Conservation (phyloP, 1,140 invertebrate species). For the Nomia melanderi region DNA sequence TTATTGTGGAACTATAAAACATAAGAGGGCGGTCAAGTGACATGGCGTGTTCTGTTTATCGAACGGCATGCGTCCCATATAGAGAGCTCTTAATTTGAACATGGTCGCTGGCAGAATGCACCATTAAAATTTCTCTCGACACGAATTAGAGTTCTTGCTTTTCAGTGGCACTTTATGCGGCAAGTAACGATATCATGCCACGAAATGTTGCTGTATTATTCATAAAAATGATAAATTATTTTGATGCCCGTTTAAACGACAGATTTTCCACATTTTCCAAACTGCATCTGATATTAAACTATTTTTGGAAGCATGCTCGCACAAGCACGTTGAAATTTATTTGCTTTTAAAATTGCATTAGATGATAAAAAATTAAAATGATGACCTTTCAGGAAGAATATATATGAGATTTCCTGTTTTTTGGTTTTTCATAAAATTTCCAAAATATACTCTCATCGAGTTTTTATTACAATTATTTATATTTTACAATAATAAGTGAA, state of each 20-base stretch:
- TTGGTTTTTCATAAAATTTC: no score
- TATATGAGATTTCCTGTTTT: no score
- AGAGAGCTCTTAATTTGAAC: constrained; percentile 30
- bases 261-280: neutral
- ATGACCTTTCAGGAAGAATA: no score
- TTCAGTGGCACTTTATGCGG: neutral
- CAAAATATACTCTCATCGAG: no score
- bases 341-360: no score
- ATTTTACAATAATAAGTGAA: no score
- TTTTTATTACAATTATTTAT: no score
- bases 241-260: neutral
- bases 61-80: constrained; percentile 15
- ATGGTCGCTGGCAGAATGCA: neutral
- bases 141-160: neutral
- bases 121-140: neutral
- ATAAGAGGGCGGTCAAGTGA: constrained; percentile 28
- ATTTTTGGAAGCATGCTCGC: no score
- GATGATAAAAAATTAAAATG: no score
- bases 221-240: neutral
- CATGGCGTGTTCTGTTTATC: constrained; percentile 28
- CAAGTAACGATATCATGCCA: neutral
- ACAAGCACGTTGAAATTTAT: no score
- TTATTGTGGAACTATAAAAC: constrained; percentile 17
- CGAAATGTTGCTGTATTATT: neutral
- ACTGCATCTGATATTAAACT: neutral